Evolutionary conservation across 2,888 invertebrate genomes (phyloP).

Genomic region (Lordiphosa fenestrarum): DNA sequence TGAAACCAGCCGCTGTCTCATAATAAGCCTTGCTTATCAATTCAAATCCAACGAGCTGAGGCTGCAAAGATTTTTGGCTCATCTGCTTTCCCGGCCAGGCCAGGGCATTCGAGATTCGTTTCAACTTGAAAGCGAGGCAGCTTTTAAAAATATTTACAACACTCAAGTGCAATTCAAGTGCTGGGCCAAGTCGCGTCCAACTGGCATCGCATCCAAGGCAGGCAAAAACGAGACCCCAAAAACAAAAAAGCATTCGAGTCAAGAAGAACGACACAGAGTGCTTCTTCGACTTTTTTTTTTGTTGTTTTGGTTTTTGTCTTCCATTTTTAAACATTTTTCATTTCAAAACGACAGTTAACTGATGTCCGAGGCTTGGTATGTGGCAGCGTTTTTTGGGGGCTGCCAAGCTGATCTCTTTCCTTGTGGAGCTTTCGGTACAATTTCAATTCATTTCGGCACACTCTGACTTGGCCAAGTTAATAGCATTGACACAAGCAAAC

Average conservation of each 20-base stretch:
- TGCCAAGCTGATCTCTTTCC: slow-evolving; percentile 22
- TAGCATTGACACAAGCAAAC: slow-evolving; percentile 41
- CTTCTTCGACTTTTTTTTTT: slow-evolving; percentile 42
- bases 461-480: slow-evolving; percentile 47
- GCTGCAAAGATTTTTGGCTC: slow-evolving; percentile 19
- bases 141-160: slow-evolving; percentile 75
- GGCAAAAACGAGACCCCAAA: slow-evolving; percentile 48
- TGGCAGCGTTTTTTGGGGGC: slow-evolving; percentile 51
- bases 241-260: slow-evolving; percentile 30
- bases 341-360: slow-evolving; percentile 70
- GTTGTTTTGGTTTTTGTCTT: slow-evolving; percentile 1
- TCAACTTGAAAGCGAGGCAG: slow-evolving; percentile 63
- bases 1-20: slow-evolving; percentile 51
- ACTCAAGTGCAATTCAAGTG: slow-evolving; percentile 74
- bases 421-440: slow-evolving; percentile 60
- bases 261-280: slow-evolving; percentile 69
- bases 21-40: slow-evolving; percentile 64
- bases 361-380: slow-evolving; percentile 59
- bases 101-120: slow-evolving; percentile 62
- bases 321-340: slow-evolving; percentile 66
- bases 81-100: slow-evolving; percentile 45
- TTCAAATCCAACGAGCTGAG: slow-evolving; percentile 9
- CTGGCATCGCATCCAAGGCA: slow-evolving; percentile 24
- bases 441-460: slow-evolving; percentile 37
- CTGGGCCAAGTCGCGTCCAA: slow-evolving; percentile 63